Base-by-base conservation (phyloP, 1,140 invertebrate genomes). In the Tenebrio molitor region DNA sequence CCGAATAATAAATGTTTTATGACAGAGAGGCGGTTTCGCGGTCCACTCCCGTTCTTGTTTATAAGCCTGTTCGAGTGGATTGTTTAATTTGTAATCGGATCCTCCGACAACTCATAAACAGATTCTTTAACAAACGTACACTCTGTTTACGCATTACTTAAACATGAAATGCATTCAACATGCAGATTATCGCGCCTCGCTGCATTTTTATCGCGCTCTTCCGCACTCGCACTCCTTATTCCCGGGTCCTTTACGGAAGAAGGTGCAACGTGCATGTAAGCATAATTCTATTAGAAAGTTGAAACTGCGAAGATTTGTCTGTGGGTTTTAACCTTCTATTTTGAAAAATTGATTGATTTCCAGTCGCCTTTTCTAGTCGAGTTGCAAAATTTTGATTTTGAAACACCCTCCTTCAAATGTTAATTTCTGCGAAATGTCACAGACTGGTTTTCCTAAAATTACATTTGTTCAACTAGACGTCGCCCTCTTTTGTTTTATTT, bases 1-100 rank as follows among this genome's bases (percentile, higher is more conserved):
- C 58, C 23, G 34, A 70, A 69, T 69, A 50, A 69, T 39, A 50
- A 50, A 58, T 58, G 50, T 25, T 58, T 58, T 58, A 58, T 23
- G 50, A 58, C 36, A 39, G 2, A 39, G 4, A 12, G 12, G 69
- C 34, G 41, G 58, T 70, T 62, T 63, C 58, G 34, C 46, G 69
- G 63, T 71, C 53, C 34, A 63, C 58, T 41, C 14, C 29, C 21
- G 50, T 34, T 23, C 14, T 29, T 29, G 67, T 46, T 46, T 46
- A 25, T 58, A 58, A 58, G 15, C 15, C 36, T 39, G 36, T 12
- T 39, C 5, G 12, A 39, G 36, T 39, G 36, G 36, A 39, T 39
- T 39, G 12, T 39, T 39, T 39, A 39, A 39, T 39, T 39, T 39
- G 36, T 39, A 39, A 39, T 39, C 36, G 36, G 36, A 39, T 46